These are phyloP conservation scores for Diachasma alloeum DNA, from an alignment of 1,140 invertebrate genomes.

Conservation along the genomic window DNA sequence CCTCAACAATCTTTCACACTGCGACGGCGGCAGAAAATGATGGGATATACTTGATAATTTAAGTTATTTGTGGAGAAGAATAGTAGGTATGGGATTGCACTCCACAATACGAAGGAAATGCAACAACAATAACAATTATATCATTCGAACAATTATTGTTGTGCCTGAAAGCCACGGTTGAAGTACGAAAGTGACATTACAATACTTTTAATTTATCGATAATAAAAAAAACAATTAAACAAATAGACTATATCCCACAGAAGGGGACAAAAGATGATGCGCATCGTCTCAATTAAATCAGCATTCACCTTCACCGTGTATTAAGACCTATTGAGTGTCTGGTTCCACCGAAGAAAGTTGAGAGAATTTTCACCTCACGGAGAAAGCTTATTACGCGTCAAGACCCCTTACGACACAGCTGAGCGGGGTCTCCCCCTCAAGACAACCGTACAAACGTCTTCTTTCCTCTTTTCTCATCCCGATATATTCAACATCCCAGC, in stretches of 20 bases:
- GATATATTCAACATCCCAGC: neutral
- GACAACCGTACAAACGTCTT: neutral
- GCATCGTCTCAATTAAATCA: neutral
- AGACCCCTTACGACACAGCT: slow-evolving; percentile 37
- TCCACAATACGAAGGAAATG: no score
- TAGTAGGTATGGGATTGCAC: no score
- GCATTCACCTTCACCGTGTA: slow-evolving; percentile 1
- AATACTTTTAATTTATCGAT: no score
- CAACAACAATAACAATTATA: no score
- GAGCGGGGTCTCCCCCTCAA: neutral
- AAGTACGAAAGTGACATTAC: no score
- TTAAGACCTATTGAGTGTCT: slow-evolving; percentile 7
- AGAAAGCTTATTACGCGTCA: slow-evolving; percentile 58
- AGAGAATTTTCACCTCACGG: slow-evolving; percentile 60
- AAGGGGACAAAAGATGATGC: neutral
- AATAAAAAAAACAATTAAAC: no score
- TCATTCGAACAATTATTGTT: no score
- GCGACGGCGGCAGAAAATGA: no score
- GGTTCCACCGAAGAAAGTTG: slow-evolving; percentile 53
- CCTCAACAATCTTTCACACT: no score
- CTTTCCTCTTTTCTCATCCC: neutral
- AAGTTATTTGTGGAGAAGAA: no score
- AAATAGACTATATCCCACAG: neutral
- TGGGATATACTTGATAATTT: no score
- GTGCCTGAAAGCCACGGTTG: no score